Conservation (phyloP, 2,888 invertebrate genomes). For the Aelia acuminata region DNA sequence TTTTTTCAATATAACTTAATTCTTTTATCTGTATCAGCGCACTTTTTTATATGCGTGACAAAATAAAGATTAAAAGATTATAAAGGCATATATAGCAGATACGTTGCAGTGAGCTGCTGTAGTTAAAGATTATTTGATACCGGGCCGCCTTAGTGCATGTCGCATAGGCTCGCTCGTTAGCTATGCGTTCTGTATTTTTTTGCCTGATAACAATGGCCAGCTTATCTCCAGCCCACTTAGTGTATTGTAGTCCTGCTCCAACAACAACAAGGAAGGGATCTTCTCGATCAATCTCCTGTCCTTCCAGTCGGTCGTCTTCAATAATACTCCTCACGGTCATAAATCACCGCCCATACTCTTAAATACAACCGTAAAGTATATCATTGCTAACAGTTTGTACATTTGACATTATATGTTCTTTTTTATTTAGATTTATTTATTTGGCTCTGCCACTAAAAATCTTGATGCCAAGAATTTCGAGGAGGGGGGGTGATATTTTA, state of each 20-base stretch:
- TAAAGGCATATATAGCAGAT: no score
- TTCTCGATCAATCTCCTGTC: slow-evolving; percentile 1
- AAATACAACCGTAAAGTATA: neutral
- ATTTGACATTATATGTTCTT: no score
- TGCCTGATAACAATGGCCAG: neutral
- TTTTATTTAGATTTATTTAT: no score
- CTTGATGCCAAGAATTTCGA: no score
- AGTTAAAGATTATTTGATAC: neutral
- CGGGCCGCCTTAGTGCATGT: neutral
- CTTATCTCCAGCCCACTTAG: neutral
- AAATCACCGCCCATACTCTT: neutral
- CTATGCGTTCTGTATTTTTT: neutral
- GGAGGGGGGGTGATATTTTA: no score
- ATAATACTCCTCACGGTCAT: slow-evolving; percentile 16
- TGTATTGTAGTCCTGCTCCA: neutral
- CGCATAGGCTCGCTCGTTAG: neutral
- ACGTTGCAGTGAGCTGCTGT: no score
- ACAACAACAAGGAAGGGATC: neutral
- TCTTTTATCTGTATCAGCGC: no score
- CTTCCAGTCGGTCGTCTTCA: neutral
- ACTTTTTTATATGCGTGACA: no score
- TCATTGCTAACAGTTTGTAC: neutral
- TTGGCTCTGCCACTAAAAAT: no score
- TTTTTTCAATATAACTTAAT: no score
- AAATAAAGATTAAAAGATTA: no score